These are phyloP conservation scores for Xiphophorus couchianus DNA, from an alignment of 2,113 vertebrate species.

Conservation along the genomic window DNA sequence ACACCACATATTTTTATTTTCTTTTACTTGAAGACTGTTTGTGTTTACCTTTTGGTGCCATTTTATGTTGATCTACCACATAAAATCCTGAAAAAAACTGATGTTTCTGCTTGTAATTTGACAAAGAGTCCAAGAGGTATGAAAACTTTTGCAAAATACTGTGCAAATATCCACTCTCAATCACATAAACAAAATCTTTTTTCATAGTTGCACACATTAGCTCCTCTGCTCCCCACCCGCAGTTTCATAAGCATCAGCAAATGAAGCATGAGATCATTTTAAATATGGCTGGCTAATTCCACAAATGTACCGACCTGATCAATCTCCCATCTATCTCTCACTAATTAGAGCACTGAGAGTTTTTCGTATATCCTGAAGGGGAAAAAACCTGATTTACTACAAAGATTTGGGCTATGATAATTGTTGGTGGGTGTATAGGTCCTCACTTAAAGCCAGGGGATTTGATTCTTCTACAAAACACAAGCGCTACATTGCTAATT, in stretches of 20 bases:
- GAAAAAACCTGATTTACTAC: conserved; percentile 51
- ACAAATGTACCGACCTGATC: conserved; percentile 75
- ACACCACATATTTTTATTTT: too few species aligned
- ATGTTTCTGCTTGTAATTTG: too few species aligned
- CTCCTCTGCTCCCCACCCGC: conserved; percentile 38
- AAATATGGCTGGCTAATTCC: conserved; percentile 78
- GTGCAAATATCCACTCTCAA: neutral
- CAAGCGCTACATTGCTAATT: conserved; percentile 4
- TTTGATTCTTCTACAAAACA: conserved; percentile 15
- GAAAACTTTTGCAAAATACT: neutral
- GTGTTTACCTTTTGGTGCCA: too few species aligned
- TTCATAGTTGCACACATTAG: conserved; percentile 44
- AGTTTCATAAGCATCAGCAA: conserved; percentile 63
- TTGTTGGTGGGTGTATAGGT: conserved; percentile 12
- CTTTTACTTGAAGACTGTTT: too few species aligned
- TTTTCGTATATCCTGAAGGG: conserved; percentile 38
- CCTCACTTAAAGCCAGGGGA: conserved; percentile 58
- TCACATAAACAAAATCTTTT: conserved; percentile 8
- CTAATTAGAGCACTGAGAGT: conserved; percentile 74
- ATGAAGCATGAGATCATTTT: conserved; percentile 78
- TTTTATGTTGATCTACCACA: too few species aligned
- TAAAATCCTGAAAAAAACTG: too few species aligned
- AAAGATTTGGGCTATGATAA: conserved; percentile 64
- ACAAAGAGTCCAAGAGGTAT: neutral
- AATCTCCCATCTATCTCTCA: conserved; percentile 69